Conservation (phyloP, 2,797 vertebrate species). For the Parambassis ranga region DNA sequence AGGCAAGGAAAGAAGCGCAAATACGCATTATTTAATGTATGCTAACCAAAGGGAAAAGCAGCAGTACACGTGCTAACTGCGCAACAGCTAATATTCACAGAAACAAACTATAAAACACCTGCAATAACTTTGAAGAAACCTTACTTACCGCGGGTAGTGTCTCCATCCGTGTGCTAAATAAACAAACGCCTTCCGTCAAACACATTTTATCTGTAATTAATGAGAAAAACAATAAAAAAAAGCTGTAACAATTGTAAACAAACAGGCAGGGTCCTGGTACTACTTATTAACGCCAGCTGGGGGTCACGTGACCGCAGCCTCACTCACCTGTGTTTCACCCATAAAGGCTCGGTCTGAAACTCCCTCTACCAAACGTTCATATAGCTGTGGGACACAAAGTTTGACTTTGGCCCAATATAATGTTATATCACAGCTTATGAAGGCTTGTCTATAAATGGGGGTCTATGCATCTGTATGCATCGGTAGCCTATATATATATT, state of each 20-base stretch:
- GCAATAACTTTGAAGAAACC: background rate
- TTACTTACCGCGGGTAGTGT: background rate
- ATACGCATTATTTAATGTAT: too few species aligned
- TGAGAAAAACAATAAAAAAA: background rate
- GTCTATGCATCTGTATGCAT: too few species aligned
- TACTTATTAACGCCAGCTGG: background rate
- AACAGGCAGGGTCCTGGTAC: accelerated
- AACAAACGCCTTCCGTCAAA: accelerated
- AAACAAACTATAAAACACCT: too few species aligned
- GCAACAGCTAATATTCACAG: background rate
- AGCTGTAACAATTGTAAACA: background rate
- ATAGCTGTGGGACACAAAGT: background rate
- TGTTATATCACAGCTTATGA: too few species aligned
- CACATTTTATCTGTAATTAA: background rate
- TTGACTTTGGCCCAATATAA: too few species aligned
- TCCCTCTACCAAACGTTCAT: background rate
- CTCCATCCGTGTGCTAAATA: background rate
- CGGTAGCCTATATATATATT: too few species aligned
- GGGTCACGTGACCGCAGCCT: constrained; percentile 10
- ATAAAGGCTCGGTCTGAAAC: too few species aligned
- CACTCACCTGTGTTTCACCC: background rate
- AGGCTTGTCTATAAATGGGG: too few species aligned
- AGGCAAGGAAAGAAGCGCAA: too few species aligned
- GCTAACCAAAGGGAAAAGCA: background rate
- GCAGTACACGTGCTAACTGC: background rate